These are phyloP conservation scores for Pangasius mekongensis DNA, from an alignment of 2,797 vertebrate genomes.

Conservation along the genomic window DNA sequence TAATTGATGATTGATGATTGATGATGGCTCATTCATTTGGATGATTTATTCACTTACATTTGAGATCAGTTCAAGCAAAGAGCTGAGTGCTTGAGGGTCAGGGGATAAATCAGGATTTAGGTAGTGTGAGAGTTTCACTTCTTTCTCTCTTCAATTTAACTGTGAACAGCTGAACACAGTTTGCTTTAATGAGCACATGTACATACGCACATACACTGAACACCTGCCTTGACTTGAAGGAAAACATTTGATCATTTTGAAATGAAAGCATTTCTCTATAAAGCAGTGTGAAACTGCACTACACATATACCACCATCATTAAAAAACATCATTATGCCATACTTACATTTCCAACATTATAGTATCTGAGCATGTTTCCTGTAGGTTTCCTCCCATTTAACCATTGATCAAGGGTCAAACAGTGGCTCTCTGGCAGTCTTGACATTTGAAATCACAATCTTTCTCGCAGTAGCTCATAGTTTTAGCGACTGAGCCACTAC, in stretches of 20 bases:
- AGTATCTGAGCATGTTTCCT: neutral
- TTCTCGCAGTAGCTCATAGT: neutral
- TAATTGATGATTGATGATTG: neutral
- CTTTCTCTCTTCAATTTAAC: neutral
- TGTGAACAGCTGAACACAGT: neutral
- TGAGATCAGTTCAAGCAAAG: neutral
- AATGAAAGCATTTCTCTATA: too few relatives aligned
- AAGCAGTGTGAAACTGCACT: too few relatives aligned
- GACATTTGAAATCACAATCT: neutral
- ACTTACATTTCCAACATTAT: neutral
- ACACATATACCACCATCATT: too few relatives aligned
- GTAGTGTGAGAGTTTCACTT: neutral
- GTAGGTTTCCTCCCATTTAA: neutral
- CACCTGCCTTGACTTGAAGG: neutral
- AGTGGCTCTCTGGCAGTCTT: neutral
- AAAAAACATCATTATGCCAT: neutral
- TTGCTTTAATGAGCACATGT: neutral
- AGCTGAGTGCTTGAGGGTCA: neutral
- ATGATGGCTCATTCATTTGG: neutral
- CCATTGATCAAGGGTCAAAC: neutral
- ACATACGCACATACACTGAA: neutral
- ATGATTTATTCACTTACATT: slow-evolving; percentile 4
- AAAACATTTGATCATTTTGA: neutral
- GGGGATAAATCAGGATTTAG: neutral
- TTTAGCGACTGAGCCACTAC: neutral